Base-by-base conservation (phyloP, 1,140 invertebrate genomes). In the Drosophila navojoa region DNA sequence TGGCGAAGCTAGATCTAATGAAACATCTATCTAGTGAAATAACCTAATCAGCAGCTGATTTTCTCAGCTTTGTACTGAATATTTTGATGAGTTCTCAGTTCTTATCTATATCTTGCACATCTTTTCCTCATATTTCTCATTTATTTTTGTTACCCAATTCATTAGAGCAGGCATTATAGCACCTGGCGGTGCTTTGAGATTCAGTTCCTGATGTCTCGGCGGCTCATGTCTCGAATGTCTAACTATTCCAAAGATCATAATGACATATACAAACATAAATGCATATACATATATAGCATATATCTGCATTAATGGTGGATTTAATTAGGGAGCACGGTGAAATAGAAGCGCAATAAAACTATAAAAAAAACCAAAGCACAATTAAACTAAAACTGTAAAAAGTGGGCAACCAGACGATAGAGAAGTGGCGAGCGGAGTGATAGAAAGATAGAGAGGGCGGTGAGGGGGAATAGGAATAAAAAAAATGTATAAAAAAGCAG, bases 321-420 rank as follows among this genome's bases (percentile, higher is more conserved):
- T 79, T 79, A 86, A 86, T 86, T 79, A 86, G 53, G 66, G 73
- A 80, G 73, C 61, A 35, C 29, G 60, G 64, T 55, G 45, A 61
- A 79, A 57, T 29, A 54, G 40, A 35, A 47, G 42, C 22, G 25
- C 40, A 49, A 59, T 38, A 44, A 49, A 66, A 22, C 27, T 25
- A 54, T 47, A 42, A 53, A 47, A 55, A 55, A 32, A 57, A 19
- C 6, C 19, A 71, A 71, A 38, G 57, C 57, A 59, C 52, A 67
- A 66, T 71, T 74, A 63, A 77, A 74, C 49, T 72, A 62, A 62
- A 76, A 70, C 71, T 77, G 71, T 74, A 70, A 70, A 73, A 66
- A 32, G 27, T 42, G n/a, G 32, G 29, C 50, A 57, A 53, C 11
- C 25, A 59, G 25, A 25, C 32, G 13, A 35, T 22, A 13, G 27